Percentiles rank a stretch among this genome's conserved stretches.
phyloP scores from a whole-genome alignment of 2,113 vertebrate genomes.

The Hyperopisus bebe region DNA sequence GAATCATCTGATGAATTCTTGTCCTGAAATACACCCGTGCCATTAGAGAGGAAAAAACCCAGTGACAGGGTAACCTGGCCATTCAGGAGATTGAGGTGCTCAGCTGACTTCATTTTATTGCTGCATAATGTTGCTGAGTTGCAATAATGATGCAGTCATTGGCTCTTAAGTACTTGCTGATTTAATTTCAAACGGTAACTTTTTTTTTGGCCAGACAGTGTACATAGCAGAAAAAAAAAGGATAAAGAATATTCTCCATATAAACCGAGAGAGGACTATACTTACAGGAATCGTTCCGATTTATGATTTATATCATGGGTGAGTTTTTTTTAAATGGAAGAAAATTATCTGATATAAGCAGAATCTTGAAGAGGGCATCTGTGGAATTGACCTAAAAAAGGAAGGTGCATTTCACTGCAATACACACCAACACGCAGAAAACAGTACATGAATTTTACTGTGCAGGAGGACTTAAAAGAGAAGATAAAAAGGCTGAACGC shows the following conservation, averaged over 20 bases:
- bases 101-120: neutral
- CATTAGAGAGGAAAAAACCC: neutral
- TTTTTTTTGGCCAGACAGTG: neutral
- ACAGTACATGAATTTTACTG: neutral
- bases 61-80: neutral
- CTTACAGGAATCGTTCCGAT: neutral
- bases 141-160: neutral
- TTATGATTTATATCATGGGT: neutral
- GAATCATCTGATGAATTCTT: neutral
- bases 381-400: neutral
- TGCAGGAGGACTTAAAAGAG: slow-evolving; percentile 32
- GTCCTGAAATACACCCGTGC: neutral
- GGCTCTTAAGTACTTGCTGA: neutral
- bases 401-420: neutral
- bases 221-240: neutral
- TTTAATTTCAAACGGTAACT: neutral
- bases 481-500: slow-evolving; percentile 30
- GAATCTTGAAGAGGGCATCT: neutral
- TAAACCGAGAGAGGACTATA: neutral
- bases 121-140: neutral
- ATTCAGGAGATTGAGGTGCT: neutral
- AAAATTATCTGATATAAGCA: neutral
- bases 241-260: neutral
- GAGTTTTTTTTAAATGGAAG: neutral
- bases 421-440: neutral